Conservation (phyloP, 1,140 invertebrate species). For the Copidosoma floridanum region DNA sequence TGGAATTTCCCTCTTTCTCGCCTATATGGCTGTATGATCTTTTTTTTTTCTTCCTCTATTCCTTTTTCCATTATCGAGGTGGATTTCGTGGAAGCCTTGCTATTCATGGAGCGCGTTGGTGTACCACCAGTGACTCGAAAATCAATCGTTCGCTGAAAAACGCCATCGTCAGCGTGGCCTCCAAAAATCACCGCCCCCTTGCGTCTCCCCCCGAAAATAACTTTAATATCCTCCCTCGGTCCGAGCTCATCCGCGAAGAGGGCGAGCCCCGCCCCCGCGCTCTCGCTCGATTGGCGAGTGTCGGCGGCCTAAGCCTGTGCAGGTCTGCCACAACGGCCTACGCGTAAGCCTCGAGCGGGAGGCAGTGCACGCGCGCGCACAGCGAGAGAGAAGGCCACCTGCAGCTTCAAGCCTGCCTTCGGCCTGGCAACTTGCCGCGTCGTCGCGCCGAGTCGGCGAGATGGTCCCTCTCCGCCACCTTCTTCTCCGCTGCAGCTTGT, state of each 20-base stretch:
- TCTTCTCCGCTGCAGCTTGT: neutral
- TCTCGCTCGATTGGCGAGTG: slow-evolving; percentile 30
- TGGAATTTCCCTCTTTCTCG: neutral
- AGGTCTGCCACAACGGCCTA: slow-evolving; percentile 3
- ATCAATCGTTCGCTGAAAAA: no score
- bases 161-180: no score
- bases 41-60: neutral
- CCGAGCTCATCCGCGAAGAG: no score
- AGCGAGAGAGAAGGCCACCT: no score
- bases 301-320: neutral
- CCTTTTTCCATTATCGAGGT: neutral
- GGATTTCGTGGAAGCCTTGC: no score
- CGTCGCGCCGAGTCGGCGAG: slow-evolving; percentile 47
- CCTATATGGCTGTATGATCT: no score
- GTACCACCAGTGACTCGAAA: no score
- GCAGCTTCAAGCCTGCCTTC: neutral
- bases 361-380: slow-evolving; percentile 27
- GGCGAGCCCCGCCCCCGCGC: slow-evolving; percentile 18
- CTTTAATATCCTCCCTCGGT: no score
- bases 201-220: no score
- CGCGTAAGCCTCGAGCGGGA: neutral
- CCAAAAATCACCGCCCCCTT: no score
- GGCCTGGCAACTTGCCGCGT: slow-evolving; percentile 52
- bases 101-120: no score
- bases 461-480: slow-evolving; percentile 41